Percentiles rank a stretch among this genome's conserved stretches.
Evolutionary conservation across 2,797 vertebrate species (phyloP).

Genomic region (Sardinella longiceps): DNA sequence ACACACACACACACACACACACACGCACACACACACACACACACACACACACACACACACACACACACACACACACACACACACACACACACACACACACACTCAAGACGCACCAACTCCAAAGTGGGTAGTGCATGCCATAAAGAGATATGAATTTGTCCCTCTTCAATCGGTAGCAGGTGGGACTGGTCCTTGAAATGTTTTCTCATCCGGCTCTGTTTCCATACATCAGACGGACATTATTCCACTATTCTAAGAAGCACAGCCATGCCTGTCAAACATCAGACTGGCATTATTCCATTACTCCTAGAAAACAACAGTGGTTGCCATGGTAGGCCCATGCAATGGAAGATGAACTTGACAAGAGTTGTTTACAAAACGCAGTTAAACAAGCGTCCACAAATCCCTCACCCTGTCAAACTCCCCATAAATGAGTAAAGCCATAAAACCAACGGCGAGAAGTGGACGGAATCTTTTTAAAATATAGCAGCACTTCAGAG

Average conservation of each 20-base stretch:
- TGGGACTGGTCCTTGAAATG: too few relatives aligned
- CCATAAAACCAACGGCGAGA: neutral
- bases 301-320: neutral
- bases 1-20: too few relatives aligned
- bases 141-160: too few relatives aligned
- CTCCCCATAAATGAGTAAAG: neutral
- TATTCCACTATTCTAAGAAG: neutral
- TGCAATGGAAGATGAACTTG: neutral
- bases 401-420: neutral
- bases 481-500: too few relatives aligned
- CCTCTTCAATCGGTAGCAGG: too few relatives aligned
- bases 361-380: neutral
- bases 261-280: too few relatives aligned
- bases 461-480: neutral
- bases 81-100: too few relatives aligned
- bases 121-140: too few relatives aligned
- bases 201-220: neutral
- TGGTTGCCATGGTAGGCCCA: neutral
- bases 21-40: too few relatives aligned
- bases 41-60: too few relatives aligned
- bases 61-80: too few relatives aligned
- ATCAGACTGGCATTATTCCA: neutral
- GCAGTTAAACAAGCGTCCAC: neutral
- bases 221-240: neutral
- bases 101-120: too few relatives aligned